phyloP scores from a whole-genome alignment of 2,888 invertebrate genomes.

The Melanostoma scalare region DNA sequence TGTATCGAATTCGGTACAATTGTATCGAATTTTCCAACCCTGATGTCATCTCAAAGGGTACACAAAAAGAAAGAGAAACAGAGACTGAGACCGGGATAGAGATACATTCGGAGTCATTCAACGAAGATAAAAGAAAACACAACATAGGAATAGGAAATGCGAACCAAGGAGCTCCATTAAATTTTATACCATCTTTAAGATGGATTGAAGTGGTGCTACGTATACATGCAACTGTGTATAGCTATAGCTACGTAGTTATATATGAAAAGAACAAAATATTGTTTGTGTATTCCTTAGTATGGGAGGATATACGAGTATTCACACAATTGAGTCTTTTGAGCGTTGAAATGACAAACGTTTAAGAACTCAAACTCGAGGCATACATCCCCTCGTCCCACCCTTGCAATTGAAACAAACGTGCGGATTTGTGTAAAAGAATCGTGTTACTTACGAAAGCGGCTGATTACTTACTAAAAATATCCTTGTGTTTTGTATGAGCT shows the following conservation, averaged over 20 bases:
- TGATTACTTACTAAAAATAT: conserved; percentile 37
- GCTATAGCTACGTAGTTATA: neutral
- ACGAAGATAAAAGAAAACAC: conserved; percentile 42
- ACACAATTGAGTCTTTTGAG: conserved; percentile 65
- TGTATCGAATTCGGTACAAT: too few species aligned
- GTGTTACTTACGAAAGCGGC: conserved; percentile 64
- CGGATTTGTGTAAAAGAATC: conserved; percentile 17
- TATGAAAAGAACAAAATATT: conserved; percentile 11
- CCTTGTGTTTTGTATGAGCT: neutral
- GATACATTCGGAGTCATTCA: conserved; percentile 25
- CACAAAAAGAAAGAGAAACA: neutral
- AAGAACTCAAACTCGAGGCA: conserved; percentile 27
- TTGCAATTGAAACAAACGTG: conserved; percentile 39
- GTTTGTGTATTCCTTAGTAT: neutral
- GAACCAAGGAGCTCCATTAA: conserved; percentile 62
- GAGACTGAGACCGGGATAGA: neutral
- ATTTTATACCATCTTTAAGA: conserved; percentile 60
- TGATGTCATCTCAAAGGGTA: conserved; percentile 14
- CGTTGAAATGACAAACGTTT: conserved; percentile 63
- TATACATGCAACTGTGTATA: neutral
- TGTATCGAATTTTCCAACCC: neutral
- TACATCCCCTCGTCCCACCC: neutral
- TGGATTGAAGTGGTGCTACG: conserved; percentile 42
- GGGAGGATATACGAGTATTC: conserved; percentile 33
- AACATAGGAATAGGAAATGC: conserved; percentile 19